phyloP scores from a whole-genome alignment of 2,113 vertebrate genomes.

The Eira barbara region DNA sequence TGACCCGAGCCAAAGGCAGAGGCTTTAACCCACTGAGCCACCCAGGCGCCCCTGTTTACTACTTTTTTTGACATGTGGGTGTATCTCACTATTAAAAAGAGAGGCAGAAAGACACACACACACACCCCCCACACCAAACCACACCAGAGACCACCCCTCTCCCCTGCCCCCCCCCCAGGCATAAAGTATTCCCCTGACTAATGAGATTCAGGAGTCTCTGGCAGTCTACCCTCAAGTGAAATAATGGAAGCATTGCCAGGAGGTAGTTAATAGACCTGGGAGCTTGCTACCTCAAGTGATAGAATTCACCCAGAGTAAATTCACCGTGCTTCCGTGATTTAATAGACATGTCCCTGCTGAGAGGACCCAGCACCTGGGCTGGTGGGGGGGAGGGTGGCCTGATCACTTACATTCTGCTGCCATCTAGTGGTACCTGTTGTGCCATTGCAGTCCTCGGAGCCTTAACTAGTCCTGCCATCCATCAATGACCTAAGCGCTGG shows the following conservation, averaged over 20 bases:
- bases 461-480: not conserved
- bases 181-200: conserved; percentile 6
- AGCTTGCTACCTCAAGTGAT: not conserved
- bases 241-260: not conserved
- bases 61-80: not conserved
- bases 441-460: not conserved
- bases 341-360: not conserved
- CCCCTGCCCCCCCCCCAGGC: too few relatives aligned
- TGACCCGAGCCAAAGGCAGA: too few relatives aligned
- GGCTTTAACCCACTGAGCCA: too few relatives aligned
- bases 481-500: not conserved
- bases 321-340: conserved; percentile 1
- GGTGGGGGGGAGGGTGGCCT: not conserved
- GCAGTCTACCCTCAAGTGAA: not conserved
- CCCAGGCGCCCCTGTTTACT: not conserved
- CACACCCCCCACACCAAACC: too few relatives aligned
- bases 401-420: conserved; percentile 54
- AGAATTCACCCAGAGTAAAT: conserved; percentile 52
- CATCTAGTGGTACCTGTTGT: conserved; percentile 37
- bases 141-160: not conserved
- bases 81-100: not conserved
- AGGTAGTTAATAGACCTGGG: conserved; percentile 26
- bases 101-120: not conserved
- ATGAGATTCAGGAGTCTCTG: conserved; percentile 13
- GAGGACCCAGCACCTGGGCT: not conserved